Evolutionary conservation across 2,113 vertebrate genomes (phyloP), one percentile per base, ranked within the genome.

Genomic region (Prunella himalayana): DNA sequence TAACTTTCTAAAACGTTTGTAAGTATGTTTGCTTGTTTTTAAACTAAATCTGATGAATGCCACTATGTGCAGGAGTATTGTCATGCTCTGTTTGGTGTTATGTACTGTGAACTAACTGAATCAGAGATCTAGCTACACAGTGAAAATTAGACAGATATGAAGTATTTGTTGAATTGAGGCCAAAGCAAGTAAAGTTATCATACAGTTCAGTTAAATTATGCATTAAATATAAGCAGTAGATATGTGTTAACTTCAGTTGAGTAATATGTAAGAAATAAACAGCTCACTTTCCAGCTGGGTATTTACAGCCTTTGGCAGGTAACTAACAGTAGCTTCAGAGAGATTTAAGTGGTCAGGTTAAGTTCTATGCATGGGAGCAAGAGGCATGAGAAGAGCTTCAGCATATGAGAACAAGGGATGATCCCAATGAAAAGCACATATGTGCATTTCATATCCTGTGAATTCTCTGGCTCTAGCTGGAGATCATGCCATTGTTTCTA

Each of bases 401-500:
- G 14, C 4, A 1, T 39, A 41, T 23, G 20, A 83, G 23, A 61
- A 35, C 44, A 27, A 27, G 30, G 35, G 28, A 69, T 69, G 66
- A 71, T 88, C 35, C 17, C 86, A 72, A 45, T 53, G 82, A 88
- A 82, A 79, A 91, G 20, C 78, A 76, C 75, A 82, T 92, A 86
- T 86, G 28, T 93, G 57, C 57, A 13, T 85, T 88, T 82, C 42
- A 13, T 68, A 72, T 82, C 84, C 45, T 90, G 59, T 94, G 47
- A 92, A 61, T 95, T 87, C 60, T 23, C 84, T 93, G 90, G n/a
- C 78, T 91, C 8, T 65, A 35, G 50, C 2, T 82, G n/a, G 44
- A 72, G 49, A 90, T 88, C 42, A 27, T 82, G 82, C 79, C 75
- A 92, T 95, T 93, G 88, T 94, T 94, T 96, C 88, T 86, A 53